Percentiles rank a stretch among this genome's conserved stretches.
These are phyloP conservation scores for Dryobota labecula DNA, from an alignment of 2,888 invertebrate species.

Conservation along the genomic window DNA sequence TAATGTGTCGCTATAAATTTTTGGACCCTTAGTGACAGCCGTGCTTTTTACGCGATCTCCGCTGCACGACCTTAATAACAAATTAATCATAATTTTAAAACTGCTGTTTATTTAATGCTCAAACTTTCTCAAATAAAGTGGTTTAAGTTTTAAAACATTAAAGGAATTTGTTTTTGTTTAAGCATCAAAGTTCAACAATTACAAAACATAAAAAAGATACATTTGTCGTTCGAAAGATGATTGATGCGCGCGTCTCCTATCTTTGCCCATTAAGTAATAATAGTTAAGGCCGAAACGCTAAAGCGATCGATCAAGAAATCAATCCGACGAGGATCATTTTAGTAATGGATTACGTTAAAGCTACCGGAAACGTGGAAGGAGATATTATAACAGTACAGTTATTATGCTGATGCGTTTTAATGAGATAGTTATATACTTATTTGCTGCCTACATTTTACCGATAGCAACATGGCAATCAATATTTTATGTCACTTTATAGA, in stretches of 20 bases:
- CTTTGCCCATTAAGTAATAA: slow-evolving; percentile 89
- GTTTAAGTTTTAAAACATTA: slow-evolving; percentile 46
- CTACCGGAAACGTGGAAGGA: slow-evolving; percentile 82
- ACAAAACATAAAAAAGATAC: slow-evolving; percentile 79
- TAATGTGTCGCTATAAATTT: slow-evolving; percentile 87
- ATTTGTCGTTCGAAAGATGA: slow-evolving; percentile 86
- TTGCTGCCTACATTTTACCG: slow-evolving; percentile 62
- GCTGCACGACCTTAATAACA: slow-evolving; percentile 53
- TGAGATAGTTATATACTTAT: slow-evolving; percentile 48
- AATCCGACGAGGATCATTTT: slow-evolving; percentile 83
- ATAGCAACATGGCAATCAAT: slow-evolving; percentile 27
- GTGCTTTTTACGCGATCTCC: slow-evolving; percentile 75
- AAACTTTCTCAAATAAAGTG: slow-evolving; percentile 29
- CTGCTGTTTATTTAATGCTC: slow-evolving; percentile 50
- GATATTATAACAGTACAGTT: slow-evolving; percentile 61
- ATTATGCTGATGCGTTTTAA: slow-evolving; percentile 33
- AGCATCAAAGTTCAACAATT: slow-evolving; percentile 76
- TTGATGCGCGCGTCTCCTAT: slow-evolving; percentile 85
- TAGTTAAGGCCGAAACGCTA: slow-evolving; percentile 84
- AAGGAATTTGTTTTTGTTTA: slow-evolving; percentile 14
- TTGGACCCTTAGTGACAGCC: slow-evolving; percentile 77
- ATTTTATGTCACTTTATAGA: not conserved
- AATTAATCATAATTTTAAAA: slow-evolving; percentile 65
- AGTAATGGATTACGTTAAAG: slow-evolving; percentile 85
- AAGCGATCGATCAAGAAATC: slow-evolving; percentile 89